phyloP scores from a whole-genome alignment of 2,888 invertebrate genomes.

The Dendrolimus houi region DNA sequence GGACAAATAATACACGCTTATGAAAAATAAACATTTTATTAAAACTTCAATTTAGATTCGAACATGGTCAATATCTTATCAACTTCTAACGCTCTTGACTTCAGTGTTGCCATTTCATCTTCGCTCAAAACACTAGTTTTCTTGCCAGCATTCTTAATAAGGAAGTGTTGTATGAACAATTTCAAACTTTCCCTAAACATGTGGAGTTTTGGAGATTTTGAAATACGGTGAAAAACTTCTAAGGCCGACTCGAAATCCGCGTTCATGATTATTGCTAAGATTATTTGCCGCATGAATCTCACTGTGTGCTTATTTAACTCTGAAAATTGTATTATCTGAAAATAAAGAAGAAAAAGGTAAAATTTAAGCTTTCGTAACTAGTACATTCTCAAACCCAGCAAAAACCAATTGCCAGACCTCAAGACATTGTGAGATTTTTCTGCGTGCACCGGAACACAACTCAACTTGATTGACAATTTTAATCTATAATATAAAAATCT shows the following conservation, averaged over 20 bases:
- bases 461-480: too few relatives aligned
- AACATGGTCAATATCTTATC: conserved; percentile 79
- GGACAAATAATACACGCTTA: conserved; percentile 1
- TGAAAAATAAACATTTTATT: conserved; percentile 13
- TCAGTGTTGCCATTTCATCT: conserved; percentile 45
- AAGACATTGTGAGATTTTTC: too few relatives aligned
- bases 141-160: conserved; percentile 79
- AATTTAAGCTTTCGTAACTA: too few relatives aligned
- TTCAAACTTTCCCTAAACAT: conserved; percentile 89
- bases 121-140: conserved; percentile 45
- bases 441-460: too few relatives aligned
- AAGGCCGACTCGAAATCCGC: conserved; percentile 76
- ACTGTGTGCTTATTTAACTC: conserved; percentile 88
- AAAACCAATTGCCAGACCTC: too few relatives aligned
- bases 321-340: conserved; percentile 89
- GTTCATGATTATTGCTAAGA: conserved; percentile 84
- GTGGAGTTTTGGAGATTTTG: conserved; percentile 83
- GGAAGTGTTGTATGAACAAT: conserved; percentile 91
- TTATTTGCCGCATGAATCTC: conserved; percentile 86
- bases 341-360: conserved; percentile 7
- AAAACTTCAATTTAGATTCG: conserved; percentile 59
- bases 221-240: conserved; percentile 84
- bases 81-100: conserved; percentile 77
- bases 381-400: too few relatives aligned
- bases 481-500: too few relatives aligned